Percentiles rank a stretch among this genome's conserved stretches.
phyloP scores from a whole-genome alignment of 2,797 vertebrate species.

The Leptoclinus maculatus region DNA sequence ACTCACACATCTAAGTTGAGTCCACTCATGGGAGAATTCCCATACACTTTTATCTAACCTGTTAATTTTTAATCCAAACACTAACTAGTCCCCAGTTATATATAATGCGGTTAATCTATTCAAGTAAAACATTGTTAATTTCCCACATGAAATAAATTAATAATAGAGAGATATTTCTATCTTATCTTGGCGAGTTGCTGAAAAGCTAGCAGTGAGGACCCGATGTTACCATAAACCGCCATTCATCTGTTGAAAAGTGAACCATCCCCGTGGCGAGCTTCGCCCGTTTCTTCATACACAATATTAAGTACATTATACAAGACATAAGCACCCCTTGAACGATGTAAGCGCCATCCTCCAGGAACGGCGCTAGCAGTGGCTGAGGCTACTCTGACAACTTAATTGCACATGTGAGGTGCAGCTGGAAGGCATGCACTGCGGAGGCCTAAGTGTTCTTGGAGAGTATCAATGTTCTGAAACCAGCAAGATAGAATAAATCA shows the following conservation, averaged over 20 bases:
- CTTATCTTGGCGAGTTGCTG: constrained; percentile 27
- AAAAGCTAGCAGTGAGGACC: constrained; percentile 17
- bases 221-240: constrained; percentile 29
- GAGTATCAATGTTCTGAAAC: constrained; percentile 67
- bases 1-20: constrained; percentile 34
- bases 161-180: not conserved
- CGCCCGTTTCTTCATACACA: constrained; percentile 43
- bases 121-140: not conserved
- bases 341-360: constrained; percentile 56
- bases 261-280: constrained; percentile 7
- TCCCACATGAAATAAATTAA: not conserved
- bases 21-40: constrained; percentile 50
- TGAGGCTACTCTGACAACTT: constrained; percentile 72
- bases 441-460: constrained; percentile 68
- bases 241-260: constrained; percentile 32
- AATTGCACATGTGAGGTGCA: constrained; percentile 77
- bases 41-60: constrained; percentile 37
- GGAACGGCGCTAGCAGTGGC: constrained; percentile 53
- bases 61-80: constrained; percentile 46
- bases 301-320: constrained; percentile 58
- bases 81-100: not conserved
- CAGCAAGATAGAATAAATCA: constrained; percentile 73
- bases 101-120: constrained; percentile 5
- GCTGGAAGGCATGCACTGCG: constrained; percentile 65
- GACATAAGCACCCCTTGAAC: constrained; percentile 60